Evolutionary conservation across 2,797 vertebrate species (phyloP).

Genomic region (Lepilemur ruficaudatus): DNA sequence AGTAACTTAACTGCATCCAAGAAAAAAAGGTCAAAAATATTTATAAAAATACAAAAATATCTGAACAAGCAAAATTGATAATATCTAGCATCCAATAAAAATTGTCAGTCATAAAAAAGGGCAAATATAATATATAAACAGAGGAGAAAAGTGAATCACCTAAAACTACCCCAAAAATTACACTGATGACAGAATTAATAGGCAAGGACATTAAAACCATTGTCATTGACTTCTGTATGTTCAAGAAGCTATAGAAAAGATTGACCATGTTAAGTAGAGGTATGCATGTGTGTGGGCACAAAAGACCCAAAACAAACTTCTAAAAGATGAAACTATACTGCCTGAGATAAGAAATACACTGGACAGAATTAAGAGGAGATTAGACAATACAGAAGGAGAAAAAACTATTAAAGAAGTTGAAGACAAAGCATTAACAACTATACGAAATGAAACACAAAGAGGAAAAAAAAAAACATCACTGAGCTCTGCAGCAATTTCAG

Average conservation of each 20-base stretch:
- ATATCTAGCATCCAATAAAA: background rate
- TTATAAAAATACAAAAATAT: background rate
- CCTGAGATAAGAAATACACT: background rate
- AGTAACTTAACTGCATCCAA: background rate
- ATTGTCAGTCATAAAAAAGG: background rate
- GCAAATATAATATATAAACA: background rate
- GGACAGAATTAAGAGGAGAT: background rate
- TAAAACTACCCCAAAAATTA: background rate
- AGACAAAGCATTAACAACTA: background rate
- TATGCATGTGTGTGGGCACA: background rate
- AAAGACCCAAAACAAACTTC: background rate
- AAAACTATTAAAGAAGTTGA: background rate
- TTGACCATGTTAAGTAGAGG: background rate
- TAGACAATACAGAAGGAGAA: background rate
- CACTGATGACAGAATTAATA: background rate
- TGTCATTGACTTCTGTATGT: background rate
- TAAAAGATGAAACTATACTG: background rate
- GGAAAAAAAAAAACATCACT: background rate
- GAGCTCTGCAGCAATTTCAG: background rate
- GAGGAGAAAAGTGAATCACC: background rate
- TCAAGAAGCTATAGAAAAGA: background rate
- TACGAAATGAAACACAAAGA: background rate
- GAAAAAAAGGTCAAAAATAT: background rate
- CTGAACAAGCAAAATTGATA: background rate
- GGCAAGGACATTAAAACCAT: background rate